Conservation (phyloP, 1,140 invertebrate genomes). For the Diachasma alloeum region DNA sequence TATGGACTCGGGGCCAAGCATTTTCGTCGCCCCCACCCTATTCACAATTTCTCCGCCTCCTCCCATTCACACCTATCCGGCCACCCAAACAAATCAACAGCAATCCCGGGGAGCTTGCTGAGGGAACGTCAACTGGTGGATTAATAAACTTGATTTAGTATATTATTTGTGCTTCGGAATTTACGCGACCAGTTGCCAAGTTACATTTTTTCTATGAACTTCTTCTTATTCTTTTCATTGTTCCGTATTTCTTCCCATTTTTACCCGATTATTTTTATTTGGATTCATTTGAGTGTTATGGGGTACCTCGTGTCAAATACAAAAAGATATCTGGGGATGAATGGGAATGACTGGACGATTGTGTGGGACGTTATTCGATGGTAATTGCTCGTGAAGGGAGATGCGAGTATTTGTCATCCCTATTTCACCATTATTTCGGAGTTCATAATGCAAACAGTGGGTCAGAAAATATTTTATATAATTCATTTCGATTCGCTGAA, state of each 20-base stretch:
- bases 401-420: not conserved
- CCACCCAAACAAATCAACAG: constrained; percentile 1
- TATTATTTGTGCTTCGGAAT: not conserved
- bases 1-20: not conserved
- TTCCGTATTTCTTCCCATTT: not conserved
- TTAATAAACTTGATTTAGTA: constrained; percentile 2
- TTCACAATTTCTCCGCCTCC: not conserved
- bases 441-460: not conserved
- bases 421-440: not conserved
- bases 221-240: not conserved
- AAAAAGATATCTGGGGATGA: not conserved
- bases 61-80: not conserved
- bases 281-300: not conserved
- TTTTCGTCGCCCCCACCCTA: not conserved
- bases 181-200: not conserved
- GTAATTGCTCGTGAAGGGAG: not conserved
- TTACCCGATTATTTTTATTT: not conserved
- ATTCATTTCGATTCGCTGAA: not conserved
- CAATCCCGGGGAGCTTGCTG: not conserved
- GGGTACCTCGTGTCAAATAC: not conserved
- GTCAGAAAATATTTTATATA: not conserved
- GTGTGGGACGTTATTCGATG: not conserved
- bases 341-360: not conserved
- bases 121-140: not conserved
- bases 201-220: not conserved